Percentiles rank a stretch among this genome's conserved stretches.
phyloP scores from a whole-genome alignment of 92 coral and sea anemone genomes.

The Umimayanthus chanpuru region DNA sequence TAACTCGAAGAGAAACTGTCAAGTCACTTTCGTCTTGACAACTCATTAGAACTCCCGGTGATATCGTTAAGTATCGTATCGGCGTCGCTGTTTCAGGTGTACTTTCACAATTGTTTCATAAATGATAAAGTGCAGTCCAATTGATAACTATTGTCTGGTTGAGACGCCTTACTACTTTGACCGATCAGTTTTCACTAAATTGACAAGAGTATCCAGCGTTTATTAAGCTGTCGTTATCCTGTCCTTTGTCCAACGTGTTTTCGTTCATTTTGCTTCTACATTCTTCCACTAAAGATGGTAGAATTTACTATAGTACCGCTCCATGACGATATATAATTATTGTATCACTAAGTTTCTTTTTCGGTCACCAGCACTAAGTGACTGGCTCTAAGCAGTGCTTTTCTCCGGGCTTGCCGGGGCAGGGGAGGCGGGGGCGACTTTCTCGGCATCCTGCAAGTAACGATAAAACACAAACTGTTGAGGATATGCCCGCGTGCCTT shows the following conservation, averaged over 20 bases:
- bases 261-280: too few species aligned
- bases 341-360: background rate
- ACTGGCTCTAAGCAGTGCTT: background rate
- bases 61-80: background rate
- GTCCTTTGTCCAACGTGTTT: background rate
- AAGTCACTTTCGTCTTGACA: background rate
- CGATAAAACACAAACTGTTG: background rate
- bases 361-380: background rate
- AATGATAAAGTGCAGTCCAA: background rate
- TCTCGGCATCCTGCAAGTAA: conserved; percentile 29
- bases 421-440: conserved; percentile 9
- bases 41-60: background rate
- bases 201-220: too few species aligned
- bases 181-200: too few species aligned
- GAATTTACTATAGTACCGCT: background rate
- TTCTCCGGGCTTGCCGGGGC: conserved; percentile 16
- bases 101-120: background rate
- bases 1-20: conserved; percentile 9
- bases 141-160: background rate
- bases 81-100: background rate
- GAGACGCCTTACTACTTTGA: too few species aligned
- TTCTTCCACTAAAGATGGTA: too few species aligned
- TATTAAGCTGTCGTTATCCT: background rate
- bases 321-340: background rate
- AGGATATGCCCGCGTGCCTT: background rate